Evolutionary conservation across 1,140 invertebrate genomes (phyloP), one percentile per base, ranked within the genome.

Genomic region (Proales similis): DNA sequence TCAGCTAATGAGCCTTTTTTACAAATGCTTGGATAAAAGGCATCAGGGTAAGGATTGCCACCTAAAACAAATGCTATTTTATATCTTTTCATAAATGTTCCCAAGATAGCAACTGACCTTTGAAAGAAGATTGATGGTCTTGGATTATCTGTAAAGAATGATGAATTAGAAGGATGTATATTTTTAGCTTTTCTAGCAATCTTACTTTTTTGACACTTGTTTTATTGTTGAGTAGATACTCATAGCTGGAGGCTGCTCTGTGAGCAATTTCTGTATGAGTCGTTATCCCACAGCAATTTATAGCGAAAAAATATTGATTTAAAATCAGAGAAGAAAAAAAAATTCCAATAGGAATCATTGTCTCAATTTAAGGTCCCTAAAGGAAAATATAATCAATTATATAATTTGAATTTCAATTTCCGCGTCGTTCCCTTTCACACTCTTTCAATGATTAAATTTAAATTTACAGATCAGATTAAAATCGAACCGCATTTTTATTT

Each of bases 21-120:
- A 69, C 73, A 74, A 24, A 68, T 11, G 27, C 36, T 20, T n/a
- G 64, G 38, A 64, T 73, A 74, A 63, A 64, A 73, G 4, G 71
- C 57, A 64, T 74, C 73, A 46, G 73, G 73, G 53, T 73, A 74
- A 5, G 70, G 65, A 48, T 63, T 68, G n/a, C 73, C 73, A 29
- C 68, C 72, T 57, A n/a, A n/a, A n/a, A 29, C 14, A 39, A 42
- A 42, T 3, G 5, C 27, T 46, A 17, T 7, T 14, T 11, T 19
- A 24, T 11, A 11, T 17, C n/a, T 19, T 9, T 22, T 2, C 2
- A 7, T 39, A 39, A 39, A 14, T 2, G 11, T 39, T 26, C 19
- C 30, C 45, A 7, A 17, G 7, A 36, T 20, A 14, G n/a, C 24
- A 19, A 14, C 17, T 6, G 11, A 46, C 57, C 57, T 63, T 72